Evolutionary conservation across 2,113 vertebrate genomes (phyloP).

Genomic region (Gavia stellata): DNA sequence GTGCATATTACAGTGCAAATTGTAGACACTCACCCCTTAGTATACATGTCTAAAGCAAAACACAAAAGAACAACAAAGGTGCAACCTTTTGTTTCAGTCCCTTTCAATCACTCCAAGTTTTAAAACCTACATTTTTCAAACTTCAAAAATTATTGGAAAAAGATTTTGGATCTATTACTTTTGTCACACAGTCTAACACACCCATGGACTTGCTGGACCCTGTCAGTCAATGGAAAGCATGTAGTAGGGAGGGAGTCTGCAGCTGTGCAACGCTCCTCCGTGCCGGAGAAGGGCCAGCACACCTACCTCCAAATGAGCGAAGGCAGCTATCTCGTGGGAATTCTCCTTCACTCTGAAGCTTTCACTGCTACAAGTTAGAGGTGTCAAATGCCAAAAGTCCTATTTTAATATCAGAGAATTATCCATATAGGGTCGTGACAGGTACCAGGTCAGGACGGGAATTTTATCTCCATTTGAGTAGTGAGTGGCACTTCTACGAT

Average conservation of each 20-base stretch:
- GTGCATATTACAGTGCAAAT: not conserved
- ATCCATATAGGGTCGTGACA: not conserved
- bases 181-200: not conserved
- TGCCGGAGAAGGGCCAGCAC: not conserved
- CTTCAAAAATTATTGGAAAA: not conserved
- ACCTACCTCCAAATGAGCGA: fast-evolving
- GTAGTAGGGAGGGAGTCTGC: fast-evolving
- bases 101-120: not conserved
- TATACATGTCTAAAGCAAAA: fast-evolving
- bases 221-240: fast-evolving
- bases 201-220: fast-evolving
- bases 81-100: not conserved
- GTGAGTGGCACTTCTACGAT: not conserved
- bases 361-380: not conserved
- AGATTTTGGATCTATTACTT: not conserved
- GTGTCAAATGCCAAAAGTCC: not conserved
- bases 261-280: fast-evolving
- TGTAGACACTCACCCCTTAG: not conserved
- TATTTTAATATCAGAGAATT: not conserved
- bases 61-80: not conserved
- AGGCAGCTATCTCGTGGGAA: not conserved
- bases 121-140: not conserved
- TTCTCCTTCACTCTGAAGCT: not conserved
- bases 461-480: not conserved
- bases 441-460: not conserved